phyloP scores from a whole-genome alignment of 2,113 vertebrate genomes.

The Dinomys branickii region DNA sequence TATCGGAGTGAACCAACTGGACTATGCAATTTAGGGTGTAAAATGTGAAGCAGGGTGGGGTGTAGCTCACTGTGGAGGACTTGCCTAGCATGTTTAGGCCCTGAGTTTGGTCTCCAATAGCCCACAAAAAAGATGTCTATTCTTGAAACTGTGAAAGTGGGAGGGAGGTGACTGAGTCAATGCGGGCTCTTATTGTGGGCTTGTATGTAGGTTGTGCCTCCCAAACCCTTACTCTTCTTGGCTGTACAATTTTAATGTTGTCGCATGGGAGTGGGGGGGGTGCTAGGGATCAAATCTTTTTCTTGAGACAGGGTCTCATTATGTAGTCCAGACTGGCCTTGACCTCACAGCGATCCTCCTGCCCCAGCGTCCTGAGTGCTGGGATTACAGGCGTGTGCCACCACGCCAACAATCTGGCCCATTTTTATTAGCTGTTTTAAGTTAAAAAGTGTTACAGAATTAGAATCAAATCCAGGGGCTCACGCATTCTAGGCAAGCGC shows the following conservation, averaged over 20 bases:
- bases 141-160: background rate
- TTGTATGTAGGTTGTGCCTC: background rate
- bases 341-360: background rate
- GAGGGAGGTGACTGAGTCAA: background rate
- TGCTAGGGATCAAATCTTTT: background rate
- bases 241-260: background rate
- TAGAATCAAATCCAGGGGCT: background rate
- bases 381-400: background rate
- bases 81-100: background rate
- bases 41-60: background rate
- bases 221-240: background rate
- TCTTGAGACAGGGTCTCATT: background rate
- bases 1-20: background rate
- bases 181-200: background rate
- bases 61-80: background rate
- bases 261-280: background rate
- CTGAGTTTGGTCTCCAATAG: background rate
- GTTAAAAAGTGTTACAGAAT: conserved; percentile 19
- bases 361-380: background rate
- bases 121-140: background rate
- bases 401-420: background rate
- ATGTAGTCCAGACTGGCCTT: background rate
- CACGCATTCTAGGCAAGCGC: background rate
- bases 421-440: conserved; percentile 41
- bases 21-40: background rate